Base-by-base conservation (phyloP, 2,888 invertebrate genomes). In the Ypsolopha sequella region DNA sequence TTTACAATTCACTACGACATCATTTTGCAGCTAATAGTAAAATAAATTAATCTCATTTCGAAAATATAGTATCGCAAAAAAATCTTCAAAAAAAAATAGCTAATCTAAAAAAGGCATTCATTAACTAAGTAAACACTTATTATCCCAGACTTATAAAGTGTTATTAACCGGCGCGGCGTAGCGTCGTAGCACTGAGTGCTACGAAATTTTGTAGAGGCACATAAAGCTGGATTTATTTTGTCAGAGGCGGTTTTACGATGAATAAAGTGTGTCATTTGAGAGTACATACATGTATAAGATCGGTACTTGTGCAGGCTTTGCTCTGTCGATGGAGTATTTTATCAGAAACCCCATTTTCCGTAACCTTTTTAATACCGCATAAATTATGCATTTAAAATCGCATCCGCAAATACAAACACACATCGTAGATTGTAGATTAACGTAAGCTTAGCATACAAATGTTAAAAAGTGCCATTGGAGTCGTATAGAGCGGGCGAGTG, bases 401-500 rank as follows among this genome's bases (percentile, higher is more conserved):
- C 24, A 24, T 24, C 24, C 24, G 24, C 24, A 24, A 24, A 24
- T 24, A 24, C 24, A 24, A 24, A 24, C 4, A 24, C 24, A 24
- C 24, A 24, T 24, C 24, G 24, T 4, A 24, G 24, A 24, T 24
- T 24, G 24, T 4, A 24, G 24, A 24, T 24, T 24, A 24, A 24
- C 24, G 24, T 24, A 24, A 24, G 24, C 38, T 8, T 2, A 2
- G 38, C 38, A 38, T 38, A n/a, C 38, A 38, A n/a, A 38, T 38
- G 43, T 43, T 13, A 4, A 4, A 4, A 24, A 13, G 43, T 13
- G 43, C 14, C 24, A 24, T 24, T 14, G 11, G n/a, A 41, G 48
- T 33, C 39, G 34, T 50, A 8, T 33, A 76, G 76, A 77, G 71
- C 78, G 76, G 78, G 79, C 79, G 78, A 81, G 80, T 80, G 80